Conservation (phyloP, 1,140 invertebrate genomes). For the Plectrocnemia conspersa region DNA sequence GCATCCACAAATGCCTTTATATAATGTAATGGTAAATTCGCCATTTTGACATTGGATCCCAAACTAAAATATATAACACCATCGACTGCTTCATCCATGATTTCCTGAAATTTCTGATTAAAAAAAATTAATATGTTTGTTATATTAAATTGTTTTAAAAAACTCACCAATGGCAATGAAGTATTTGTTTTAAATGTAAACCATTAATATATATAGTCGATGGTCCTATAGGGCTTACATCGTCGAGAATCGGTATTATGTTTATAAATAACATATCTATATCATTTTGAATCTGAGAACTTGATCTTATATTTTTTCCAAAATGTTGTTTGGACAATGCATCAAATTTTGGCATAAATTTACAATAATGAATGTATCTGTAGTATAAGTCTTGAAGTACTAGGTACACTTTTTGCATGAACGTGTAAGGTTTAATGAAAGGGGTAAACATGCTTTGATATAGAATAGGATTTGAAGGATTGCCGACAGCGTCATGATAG, state of each 20-base stretch:
- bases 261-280: background rate
- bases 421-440: conserved; percentile 28
- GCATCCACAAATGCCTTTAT: conserved; percentile 34
- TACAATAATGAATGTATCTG: conserved; percentile 17
- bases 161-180: conserved; percentile 35
- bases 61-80: conserved; percentile 47
- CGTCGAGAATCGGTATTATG: too few relatives aligned
- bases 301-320: conserved; percentile 9
- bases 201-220: conserved; percentile 30
- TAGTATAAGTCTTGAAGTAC: conserved; percentile 34
- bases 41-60: conserved; percentile 33
- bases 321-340: conserved; percentile 20
- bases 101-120: conserved; percentile 38
- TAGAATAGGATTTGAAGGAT: conserved; percentile 38
- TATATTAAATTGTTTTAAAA: too few relatives aligned
- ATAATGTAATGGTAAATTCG: conserved; percentile 17
- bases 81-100: conserved; percentile 37
- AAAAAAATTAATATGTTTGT: conserved; percentile 14
- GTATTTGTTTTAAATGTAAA: conserved; percentile 33
- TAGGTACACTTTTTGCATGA: conserved; percentile 39
- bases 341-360: background rate
- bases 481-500: conserved; percentile 38
- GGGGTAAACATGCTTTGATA: conserved; percentile 36
- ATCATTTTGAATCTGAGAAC: background rate
- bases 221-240: conserved; percentile 32